Evolutionary conservation across 2,113 vertebrate species (phyloP).

Genomic region (Lagopus muta): DNA sequence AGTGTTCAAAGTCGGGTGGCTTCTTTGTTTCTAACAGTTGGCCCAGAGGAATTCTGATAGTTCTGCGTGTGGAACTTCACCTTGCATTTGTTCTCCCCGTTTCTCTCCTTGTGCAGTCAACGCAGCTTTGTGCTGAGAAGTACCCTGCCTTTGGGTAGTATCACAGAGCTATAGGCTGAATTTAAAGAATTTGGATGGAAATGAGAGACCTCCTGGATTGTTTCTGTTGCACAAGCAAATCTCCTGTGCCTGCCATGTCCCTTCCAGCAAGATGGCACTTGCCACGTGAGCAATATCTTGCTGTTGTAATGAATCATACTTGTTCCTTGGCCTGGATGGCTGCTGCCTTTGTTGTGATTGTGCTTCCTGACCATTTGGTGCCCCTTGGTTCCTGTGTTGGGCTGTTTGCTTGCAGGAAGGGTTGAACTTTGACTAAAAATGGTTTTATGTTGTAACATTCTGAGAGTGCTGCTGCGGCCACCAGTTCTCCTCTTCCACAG

Average conservation of each 20-base stretch:
- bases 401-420: rapidly evolving
- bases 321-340: neutral
- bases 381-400: rapidly evolving
- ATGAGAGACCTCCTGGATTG: neutral
- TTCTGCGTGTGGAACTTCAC: neutral
- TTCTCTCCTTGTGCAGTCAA: neutral
- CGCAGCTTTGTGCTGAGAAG: neutral
- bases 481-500: neutral
- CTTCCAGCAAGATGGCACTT: neutral
- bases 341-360: rapidly evolving
- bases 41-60: neutral
- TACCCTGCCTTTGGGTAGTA: neutral
- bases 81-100: neutral
- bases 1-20: rapidly evolving
- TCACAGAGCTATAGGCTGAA: rapidly evolving
- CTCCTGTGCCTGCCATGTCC: rapidly evolving
- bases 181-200: neutral
- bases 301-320: rapidly evolving
- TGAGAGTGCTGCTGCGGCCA: neutral
- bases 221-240: neutral
- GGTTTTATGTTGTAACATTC: neutral
- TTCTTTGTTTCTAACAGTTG: rapidly evolving
- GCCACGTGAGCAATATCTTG: rapidly evolving
- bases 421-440: neutral
- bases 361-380: neutral